Percentiles rank a stretch among this genome's conserved stretches.
phyloP scores from a whole-genome alignment of 2,113 vertebrate species.

The Neogobius melanostomus region DNA sequence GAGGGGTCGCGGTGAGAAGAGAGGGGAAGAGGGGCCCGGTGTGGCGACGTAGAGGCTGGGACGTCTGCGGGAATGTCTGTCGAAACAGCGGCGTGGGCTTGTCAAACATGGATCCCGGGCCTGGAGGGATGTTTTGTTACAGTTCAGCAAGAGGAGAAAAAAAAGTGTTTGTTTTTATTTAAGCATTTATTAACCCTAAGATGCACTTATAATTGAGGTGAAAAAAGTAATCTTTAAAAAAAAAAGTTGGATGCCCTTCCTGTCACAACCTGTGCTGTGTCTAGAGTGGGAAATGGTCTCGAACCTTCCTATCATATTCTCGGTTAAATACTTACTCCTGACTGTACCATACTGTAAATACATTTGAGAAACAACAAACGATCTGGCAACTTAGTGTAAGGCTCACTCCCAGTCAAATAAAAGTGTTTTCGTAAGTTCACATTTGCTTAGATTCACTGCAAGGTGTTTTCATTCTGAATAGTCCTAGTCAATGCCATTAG shows the following conservation, averaged over 20 bases:
- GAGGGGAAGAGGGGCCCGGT: constrained; percentile 34
- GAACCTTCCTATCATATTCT: too few relatives aligned
- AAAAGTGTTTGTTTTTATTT: neutral
- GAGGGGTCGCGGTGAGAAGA: constrained; percentile 55
- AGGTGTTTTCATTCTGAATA: neutral
- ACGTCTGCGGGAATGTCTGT: constrained; percentile 71
- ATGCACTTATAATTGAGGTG: too few relatives aligned
- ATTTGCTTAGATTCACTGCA: neutral
- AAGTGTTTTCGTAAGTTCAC: neutral
- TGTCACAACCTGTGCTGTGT: too few relatives aligned
- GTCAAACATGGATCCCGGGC: constrained; percentile 71
- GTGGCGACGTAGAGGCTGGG: constrained; percentile 33
- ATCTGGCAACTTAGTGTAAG: too few relatives aligned
- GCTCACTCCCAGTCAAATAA: too few relatives aligned
- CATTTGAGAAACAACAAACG: too few relatives aligned
- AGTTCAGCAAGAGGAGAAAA: neutral
- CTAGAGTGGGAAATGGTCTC: too few relatives aligned
- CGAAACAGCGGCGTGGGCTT: constrained; percentile 73
- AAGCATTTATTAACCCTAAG: too few relatives aligned
- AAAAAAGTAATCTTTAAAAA: too few relatives aligned
- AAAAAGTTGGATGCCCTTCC: too few relatives aligned
- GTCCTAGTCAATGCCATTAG: neutral
- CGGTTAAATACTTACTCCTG: too few relatives aligned
- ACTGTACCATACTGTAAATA: too few relatives aligned
- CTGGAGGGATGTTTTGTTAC: constrained; percentile 31